Evolutionary conservation across 1,140 invertebrate genomes (phyloP), one percentile per base, ranked within the genome.

Genomic region (Dendroctonus ponderosae): DNA sequence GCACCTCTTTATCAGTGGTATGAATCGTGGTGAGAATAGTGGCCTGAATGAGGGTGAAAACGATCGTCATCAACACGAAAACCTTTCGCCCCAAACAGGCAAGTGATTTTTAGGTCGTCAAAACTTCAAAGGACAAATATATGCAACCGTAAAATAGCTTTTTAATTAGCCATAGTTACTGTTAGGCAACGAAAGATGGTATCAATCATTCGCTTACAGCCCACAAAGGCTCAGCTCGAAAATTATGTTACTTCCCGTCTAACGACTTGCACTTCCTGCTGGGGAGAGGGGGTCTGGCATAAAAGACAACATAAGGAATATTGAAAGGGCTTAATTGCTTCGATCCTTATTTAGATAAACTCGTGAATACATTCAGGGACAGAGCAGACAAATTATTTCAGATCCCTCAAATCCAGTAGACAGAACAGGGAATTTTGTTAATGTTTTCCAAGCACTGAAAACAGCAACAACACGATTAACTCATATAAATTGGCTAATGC

Each of bases 191-290:
- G 46, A 58, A 58, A 58, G 56, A 58, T 58, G 39, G 26, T 58
- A 58, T 58, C 56, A 58, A 58, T 58, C 37, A 41, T 12, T 58
- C n/a, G 26, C 26, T 26, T 26, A 14, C 39, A 58, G 46, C 40
- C 56, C 56, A 58, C 56, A 58, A 42, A 58, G 41, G 56, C 46
- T 44, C 40, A 44, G 15, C 56, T 58, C 40, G 56, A 58, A 58
- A 54, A 58, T 58, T 58, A 58, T 58, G 56, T 58, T 58, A 58
- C 56, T 58, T 58, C 56, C 56, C 42, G 56, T 58, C 56, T 58
- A 58, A 43, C 56, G 56, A 58, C 40, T 42, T 42, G 56, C 40
- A 58, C 40, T 43, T 58, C 56, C 56, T 40, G 56, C 44, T 58
- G 3, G 15, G 41, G 12, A 42, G 26, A 39, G 40, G 42, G 56